Evolutionary conservation across 2,113 vertebrate genomes (phyloP).

Genomic region (Carassius gibelio): DNA sequence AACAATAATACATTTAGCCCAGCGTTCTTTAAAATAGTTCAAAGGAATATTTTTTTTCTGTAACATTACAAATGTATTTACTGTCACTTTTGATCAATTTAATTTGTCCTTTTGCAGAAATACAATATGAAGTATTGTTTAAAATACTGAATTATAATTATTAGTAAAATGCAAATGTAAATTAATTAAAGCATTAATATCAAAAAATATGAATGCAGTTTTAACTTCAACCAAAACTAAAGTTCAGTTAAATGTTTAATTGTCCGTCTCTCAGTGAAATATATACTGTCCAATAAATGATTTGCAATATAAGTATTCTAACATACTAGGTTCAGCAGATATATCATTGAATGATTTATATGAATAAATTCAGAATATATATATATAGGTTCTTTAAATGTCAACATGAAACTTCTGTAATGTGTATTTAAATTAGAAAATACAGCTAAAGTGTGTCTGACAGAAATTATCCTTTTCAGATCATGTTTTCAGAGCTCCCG

Average conservation of each 20-base stretch:
- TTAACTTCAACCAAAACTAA: not conserved
- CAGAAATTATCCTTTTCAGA: not conserved
- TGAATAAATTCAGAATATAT: not conserved
- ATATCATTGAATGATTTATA: not conserved
- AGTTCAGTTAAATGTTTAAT: not conserved
- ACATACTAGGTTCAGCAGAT: too few relatives aligned
- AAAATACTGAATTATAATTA: not conserved
- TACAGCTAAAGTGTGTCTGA: not conserved
- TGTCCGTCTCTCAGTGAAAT: not conserved
- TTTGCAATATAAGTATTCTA: too few relatives aligned
- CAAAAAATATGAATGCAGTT: not conserved
- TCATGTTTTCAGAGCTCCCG: not conserved
- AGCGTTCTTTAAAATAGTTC: not conserved
- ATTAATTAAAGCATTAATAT: not conserved
- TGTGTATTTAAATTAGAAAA: not conserved
- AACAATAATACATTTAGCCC: not conserved
- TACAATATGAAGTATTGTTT: too few relatives aligned
- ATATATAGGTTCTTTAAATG: not conserved
- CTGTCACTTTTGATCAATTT: not conserved
- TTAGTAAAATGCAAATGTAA: not conserved
- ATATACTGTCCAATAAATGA: too few relatives aligned
- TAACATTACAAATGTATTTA: not conserved
- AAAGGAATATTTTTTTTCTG: too few relatives aligned
- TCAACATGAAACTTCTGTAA: not conserved
- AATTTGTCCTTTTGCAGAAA: not conserved